These are phyloP conservation scores for Drosophila fuyamai DNA, from an alignment of 1,140 invertebrate genomes.

Conservation along the genomic window DNA sequence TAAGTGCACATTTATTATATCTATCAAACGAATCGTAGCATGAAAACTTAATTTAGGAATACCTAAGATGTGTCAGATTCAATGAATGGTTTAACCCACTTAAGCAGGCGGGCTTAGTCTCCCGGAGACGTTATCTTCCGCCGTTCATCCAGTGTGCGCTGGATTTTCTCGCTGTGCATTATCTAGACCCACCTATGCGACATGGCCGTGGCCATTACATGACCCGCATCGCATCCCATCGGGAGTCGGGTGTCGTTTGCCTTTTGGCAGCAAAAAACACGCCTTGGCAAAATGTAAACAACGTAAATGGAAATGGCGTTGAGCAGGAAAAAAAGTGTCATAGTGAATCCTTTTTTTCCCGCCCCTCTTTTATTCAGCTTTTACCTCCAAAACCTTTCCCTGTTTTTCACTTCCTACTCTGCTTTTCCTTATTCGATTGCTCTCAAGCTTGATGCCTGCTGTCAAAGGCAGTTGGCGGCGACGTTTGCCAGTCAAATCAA, in stretches of 20 bases:
- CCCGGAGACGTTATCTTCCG: constrained; percentile 16
- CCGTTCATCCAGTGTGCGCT: not conserved
- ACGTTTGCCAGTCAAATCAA: constrained; percentile 73
- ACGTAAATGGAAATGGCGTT: constrained; percentile 76
- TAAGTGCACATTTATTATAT: constrained; percentile 4
- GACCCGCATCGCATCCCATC: constrained; percentile 74
- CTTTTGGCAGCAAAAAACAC: constrained; percentile 66
- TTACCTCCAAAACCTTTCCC: not conserved
- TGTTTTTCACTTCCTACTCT: not conserved
- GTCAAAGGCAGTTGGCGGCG: constrained; percentile 66
- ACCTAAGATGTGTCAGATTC: constrained; percentile 28
- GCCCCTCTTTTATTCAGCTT: constrained; percentile 28
- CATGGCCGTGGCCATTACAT: constrained; percentile 65
- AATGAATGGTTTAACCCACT: constrained; percentile 18
- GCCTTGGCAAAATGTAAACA: constrained; percentile 73
- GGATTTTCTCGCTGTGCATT: constrained; percentile 54
- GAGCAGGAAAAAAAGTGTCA: constrained; percentile 54
- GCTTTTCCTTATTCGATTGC: constrained; percentile 33
- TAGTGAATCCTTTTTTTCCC: constrained; percentile 63
- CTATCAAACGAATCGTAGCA: not conserved
- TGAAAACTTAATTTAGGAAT: constrained; percentile 34
- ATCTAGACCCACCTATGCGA: constrained; percentile 53
- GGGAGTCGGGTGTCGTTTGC: constrained; percentile 72
- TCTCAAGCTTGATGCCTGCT: constrained; percentile 40
- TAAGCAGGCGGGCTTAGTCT: constrained; percentile 19